These are phyloP conservation scores for Pantala flavescens DNA, from an alignment of 1,140 invertebrate species.

Conservation along the genomic window DNA sequence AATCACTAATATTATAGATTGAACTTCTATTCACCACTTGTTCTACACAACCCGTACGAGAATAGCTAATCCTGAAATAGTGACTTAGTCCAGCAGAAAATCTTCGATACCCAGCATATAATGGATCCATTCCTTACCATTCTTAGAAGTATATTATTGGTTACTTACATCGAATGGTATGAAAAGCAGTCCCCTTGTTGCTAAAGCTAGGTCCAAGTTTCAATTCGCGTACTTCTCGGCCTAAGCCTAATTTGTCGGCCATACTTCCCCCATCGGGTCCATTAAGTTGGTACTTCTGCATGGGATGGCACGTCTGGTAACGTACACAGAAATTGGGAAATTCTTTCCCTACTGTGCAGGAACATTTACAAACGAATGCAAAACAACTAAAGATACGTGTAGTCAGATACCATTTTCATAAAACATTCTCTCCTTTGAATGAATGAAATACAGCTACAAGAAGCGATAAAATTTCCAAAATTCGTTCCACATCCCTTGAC, in stretches of 20 bases:
- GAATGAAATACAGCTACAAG: background rate
- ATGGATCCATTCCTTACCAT: too few species aligned
- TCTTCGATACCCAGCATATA: too few species aligned
- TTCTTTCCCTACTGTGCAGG: background rate
- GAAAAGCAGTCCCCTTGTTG: conserved; percentile 59
- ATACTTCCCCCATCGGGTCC: conserved; percentile 33
- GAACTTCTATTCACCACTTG: too few species aligned
- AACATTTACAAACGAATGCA: conserved; percentile 8
- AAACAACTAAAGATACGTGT: background rate
- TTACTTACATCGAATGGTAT: conserved; percentile 77
- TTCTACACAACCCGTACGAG: too few species aligned
- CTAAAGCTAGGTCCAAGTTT: conserved; percentile 74
- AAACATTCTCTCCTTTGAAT: background rate
- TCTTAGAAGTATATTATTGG: too few species aligned
- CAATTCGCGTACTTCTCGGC: conserved; percentile 63
- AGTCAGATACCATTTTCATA: conserved; percentile 12
- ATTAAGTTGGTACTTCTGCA: conserved; percentile 21
- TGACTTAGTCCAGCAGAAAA: too few species aligned
- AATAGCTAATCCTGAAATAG: too few species aligned
- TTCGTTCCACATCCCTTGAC: conserved; percentile 14
- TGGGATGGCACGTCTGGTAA: conserved; percentile 10
- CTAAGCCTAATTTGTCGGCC: conserved; percentile 63
- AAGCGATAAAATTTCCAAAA: conserved; percentile 11
- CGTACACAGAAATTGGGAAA: conserved; percentile 7
- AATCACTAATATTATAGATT: too few species aligned